Evolutionary conservation across 2,888 invertebrate genomes (phyloP).

Genomic region (Eustalomyia histrio): DNA sequence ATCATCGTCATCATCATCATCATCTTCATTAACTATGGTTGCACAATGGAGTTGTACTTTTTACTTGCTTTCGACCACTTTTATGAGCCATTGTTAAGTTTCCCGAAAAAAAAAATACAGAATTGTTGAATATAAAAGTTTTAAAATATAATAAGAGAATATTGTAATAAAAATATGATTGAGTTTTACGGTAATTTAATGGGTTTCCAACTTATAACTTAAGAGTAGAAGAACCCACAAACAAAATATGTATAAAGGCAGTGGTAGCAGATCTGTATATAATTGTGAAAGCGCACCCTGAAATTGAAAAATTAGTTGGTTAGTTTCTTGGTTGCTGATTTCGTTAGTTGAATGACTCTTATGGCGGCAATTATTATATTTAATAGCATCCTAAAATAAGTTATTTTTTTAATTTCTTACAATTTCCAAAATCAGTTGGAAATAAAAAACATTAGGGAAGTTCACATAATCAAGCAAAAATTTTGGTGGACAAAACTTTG

Average conservation of each 20-base stretch:
- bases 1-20: conserved; percentile 9
- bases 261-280: not conserved
- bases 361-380: conserved; percentile 56
- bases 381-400: conserved; percentile 34
- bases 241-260: not conserved
- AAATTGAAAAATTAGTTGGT: conserved; percentile 6
- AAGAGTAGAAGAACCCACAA: conserved; percentile 14
- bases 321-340: not conserved
- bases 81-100: conserved; percentile 61
- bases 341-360: conserved; percentile 42
- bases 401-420: conserved; percentile 2
- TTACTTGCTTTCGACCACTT: conserved; percentile 39
- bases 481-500: too few species aligned
- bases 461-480: too few species aligned
- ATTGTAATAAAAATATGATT: conserved; percentile 64
- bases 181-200: conserved; percentile 66
- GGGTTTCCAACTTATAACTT: conserved; percentile 38
- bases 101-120: conserved; percentile 50
- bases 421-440: not conserved
- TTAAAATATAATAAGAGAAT: conserved; percentile 29
- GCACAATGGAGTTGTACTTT: not conserved
- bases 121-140: conserved; percentile 5
- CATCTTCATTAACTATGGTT: too few species aligned
- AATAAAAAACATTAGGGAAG: conserved; percentile 4
- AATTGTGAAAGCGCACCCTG: not conserved